A percentile compares a stretch with the other conserved stretches of the same genome.
phyloP scores from a whole-genome alignment of 2,888 invertebrate species.

The Alloplasta piceator region DNA sequence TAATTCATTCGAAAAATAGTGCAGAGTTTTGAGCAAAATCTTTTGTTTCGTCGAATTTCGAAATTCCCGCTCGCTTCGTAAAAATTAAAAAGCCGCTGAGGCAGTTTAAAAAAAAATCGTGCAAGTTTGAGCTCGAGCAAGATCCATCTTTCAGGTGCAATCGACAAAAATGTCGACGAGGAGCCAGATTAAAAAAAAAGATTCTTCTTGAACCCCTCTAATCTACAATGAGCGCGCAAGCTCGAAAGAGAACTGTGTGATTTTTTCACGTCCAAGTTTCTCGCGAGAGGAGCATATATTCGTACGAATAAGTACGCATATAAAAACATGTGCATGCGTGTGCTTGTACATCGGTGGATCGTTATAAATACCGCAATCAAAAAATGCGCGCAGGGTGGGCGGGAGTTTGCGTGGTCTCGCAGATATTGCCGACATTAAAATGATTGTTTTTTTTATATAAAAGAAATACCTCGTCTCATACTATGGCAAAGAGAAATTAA shows the following conservation, averaged over 20 bases:
- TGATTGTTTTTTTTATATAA: background rate
- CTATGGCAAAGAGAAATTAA: background rate
- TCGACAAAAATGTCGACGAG: no score
- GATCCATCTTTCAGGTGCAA: no score
- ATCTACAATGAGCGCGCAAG: background rate
- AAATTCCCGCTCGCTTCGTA: no score
- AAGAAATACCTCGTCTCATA: background rate
- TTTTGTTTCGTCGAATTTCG: no score
- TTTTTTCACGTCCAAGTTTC: conserved; percentile 19
- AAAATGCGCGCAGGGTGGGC: conserved; percentile 52
- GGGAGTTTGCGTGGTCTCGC: conserved; percentile 20
- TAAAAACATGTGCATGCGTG: conserved; percentile 1
- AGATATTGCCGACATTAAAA: conserved; percentile 27
- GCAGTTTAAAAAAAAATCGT: no score
- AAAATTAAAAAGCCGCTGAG: no score
- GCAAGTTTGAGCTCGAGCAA: no score
- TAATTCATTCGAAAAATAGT: no score
- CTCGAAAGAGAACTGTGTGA: conserved; percentile 6
- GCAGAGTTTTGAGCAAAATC: no score
- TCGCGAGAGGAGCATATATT: conserved; percentile 7
- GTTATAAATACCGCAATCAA: conserved; percentile 48
- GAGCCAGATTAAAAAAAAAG: no score
- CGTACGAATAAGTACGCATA: background rate
- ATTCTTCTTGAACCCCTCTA: no score
- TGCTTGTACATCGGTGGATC: conserved; percentile 37